These are phyloP conservation scores for Camponotus pennsylvanicus DNA, from an alignment of 1,140 invertebrate genomes.

Conservation along the genomic window DNA sequence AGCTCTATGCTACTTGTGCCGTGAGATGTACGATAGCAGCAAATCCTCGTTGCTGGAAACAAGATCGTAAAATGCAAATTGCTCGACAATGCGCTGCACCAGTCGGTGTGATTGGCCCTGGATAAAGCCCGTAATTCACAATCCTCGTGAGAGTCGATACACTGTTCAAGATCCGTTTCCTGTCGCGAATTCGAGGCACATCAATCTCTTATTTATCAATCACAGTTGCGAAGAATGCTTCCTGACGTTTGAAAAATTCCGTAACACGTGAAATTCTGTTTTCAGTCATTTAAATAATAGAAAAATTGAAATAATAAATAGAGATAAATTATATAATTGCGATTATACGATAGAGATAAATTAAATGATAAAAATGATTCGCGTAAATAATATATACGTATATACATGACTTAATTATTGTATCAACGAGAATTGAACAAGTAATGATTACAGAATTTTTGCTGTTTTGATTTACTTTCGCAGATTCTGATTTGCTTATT, in stretches of 20 bases:
- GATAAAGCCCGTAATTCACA: constrained; percentile 30
- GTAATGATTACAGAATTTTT: too few relatives aligned
- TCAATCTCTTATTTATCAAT: constrained; percentile 36
- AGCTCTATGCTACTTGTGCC: constrained; percentile 9
- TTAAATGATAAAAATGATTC: neutral
- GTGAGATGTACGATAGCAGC: constrained; percentile 31
- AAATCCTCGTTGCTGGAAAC: constrained; percentile 48
- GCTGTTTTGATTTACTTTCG: too few relatives aligned
- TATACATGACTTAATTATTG: neutral
- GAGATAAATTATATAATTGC: too few relatives aligned
- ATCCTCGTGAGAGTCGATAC: constrained; percentile 45
- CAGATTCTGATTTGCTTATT: too few relatives aligned
- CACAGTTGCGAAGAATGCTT: neutral
- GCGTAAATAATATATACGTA: neutral
- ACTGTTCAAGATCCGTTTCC: constrained; percentile 46
- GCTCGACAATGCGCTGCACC: constrained; percentile 9
- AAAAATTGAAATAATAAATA: neutral
- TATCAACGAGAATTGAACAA: too few relatives aligned
- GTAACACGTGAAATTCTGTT: neutral
- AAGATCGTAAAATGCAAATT: constrained; percentile 72
- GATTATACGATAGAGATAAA: neutral
- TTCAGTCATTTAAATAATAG: neutral
- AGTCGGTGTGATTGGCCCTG: constrained; percentile 34
- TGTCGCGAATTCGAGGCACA: neutral
- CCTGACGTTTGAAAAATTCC: neutral